These are phyloP conservation scores for Drosophila rellima DNA, from an alignment of 2,888 invertebrate genomes.

Conservation along the genomic window DNA sequence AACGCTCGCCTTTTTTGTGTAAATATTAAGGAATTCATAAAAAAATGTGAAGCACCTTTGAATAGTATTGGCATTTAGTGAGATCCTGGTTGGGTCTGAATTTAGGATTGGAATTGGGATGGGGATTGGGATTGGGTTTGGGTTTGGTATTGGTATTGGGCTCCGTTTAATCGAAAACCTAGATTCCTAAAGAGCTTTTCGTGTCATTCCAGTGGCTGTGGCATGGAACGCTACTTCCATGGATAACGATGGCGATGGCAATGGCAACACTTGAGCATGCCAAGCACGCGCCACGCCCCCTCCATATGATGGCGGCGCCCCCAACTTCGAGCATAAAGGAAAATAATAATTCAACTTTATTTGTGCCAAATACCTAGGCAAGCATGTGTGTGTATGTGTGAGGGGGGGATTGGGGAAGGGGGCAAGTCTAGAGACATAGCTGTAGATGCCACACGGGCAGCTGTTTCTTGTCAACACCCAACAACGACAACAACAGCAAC, in stretches of 20 bases:
- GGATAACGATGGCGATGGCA: constrained; percentile 68
- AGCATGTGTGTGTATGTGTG: constrained; percentile 23
- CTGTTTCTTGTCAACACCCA: constrained; percentile 77
- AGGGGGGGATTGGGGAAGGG: neutral
- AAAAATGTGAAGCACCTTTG: constrained; percentile 40
- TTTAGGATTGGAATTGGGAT: neutral
- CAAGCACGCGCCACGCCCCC: constrained; percentile 68
- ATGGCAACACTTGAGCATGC: constrained; percentile 75
- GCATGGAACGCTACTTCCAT: constrained; percentile 26
- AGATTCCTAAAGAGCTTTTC: constrained; percentile 65
- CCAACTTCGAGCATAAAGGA: constrained; percentile 65
- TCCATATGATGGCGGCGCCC: constrained; percentile 10
- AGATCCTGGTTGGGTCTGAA: neutral
- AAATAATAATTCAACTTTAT: constrained; percentile 80
- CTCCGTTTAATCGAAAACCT: constrained; percentile 51
- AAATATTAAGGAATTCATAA: constrained; percentile 41
- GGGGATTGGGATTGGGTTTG: neutral
- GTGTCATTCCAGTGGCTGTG: constrained; percentile 50
- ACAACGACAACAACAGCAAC: constrained; percentile 15
- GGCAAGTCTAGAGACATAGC: constrained; percentile 23
- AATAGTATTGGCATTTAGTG: constrained; percentile 58
- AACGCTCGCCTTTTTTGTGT: constrained; percentile 2
- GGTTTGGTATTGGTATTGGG: constrained; percentile 1
- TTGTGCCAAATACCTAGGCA: constrained; percentile 76
- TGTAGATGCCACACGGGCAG: constrained; percentile 58